phyloP scores from a whole-genome alignment of 2,888 invertebrate species.

The Orthonevra nobilis region DNA sequence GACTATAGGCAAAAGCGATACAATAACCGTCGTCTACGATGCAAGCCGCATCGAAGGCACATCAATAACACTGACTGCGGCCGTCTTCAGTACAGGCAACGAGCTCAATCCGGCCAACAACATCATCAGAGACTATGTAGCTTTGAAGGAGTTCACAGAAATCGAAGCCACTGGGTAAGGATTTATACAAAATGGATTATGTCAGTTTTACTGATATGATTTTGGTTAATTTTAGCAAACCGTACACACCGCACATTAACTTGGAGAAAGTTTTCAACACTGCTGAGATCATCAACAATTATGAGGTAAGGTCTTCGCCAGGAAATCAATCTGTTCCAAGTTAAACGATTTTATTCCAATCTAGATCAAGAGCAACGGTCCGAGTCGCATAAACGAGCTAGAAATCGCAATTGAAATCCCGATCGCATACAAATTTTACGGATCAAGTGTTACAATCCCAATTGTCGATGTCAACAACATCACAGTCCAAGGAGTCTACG shows the following conservation, averaged over 20 bases:
- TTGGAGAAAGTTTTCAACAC: constrained; percentile 76
- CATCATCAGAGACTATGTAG: too few relatives aligned
- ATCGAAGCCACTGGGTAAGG: constrained; percentile 79
- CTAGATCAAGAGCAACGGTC: constrained; percentile 78
- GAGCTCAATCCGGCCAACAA: constrained; percentile 77
- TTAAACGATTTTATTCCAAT: neutral
- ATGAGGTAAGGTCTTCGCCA: constrained; percentile 75
- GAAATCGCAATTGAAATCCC: constrained; percentile 77
- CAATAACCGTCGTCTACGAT: constrained; percentile 77
- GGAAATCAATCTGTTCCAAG: too few relatives aligned
- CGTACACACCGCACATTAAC: constrained; percentile 75
- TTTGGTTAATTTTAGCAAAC: constrained; percentile 72
- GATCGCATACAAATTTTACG: constrained; percentile 76
- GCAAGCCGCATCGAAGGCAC: constrained; percentile 76
- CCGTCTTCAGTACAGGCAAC: constrained; percentile 78
- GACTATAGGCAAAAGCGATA: constrained; percentile 74
- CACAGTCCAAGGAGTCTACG: constrained; percentile 77
- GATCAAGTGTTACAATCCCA: constrained; percentile 74
- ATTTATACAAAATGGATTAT: neutral
- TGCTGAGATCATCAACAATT: constrained; percentile 76
- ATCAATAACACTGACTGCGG: constrained; percentile 75
- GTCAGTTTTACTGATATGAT: neutral
- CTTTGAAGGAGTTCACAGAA: constrained; percentile 78
- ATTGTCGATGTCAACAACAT: constrained; percentile 78
- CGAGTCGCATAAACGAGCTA: constrained; percentile 77